These are phyloP conservation scores for Cantharis rufa DNA, from an alignment of 2,888 invertebrate species.

Conservation along the genomic window DNA sequence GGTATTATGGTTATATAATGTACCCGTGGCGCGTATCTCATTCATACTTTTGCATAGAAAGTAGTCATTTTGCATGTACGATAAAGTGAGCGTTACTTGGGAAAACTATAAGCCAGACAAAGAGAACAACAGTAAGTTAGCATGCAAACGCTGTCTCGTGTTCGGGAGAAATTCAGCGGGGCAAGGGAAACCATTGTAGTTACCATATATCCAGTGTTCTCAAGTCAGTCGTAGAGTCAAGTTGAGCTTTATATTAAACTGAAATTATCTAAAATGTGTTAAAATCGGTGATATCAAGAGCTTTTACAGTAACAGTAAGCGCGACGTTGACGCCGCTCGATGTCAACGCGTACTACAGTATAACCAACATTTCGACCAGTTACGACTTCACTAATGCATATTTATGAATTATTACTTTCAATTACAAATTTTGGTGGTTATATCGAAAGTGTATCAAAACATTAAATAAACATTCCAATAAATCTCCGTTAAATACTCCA, in stretches of 20 bases:
- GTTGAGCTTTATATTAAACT: slow-evolving; percentile 41
- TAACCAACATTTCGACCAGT: not conserved
- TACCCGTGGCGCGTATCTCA: slow-evolving; percentile 58
- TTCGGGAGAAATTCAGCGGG: slow-evolving; percentile 56
- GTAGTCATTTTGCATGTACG: slow-evolving; percentile 60
- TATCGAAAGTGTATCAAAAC: slow-evolving; percentile 3
- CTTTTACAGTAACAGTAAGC: slow-evolving; percentile 17
- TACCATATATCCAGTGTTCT: slow-evolving; percentile 59
- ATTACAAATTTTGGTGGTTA: slow-evolving; percentile 14
- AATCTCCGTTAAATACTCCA: not conserved
- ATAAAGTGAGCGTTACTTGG: slow-evolving; percentile 47
- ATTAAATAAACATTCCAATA: slow-evolving; percentile 2
- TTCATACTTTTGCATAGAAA: slow-evolving; percentile 67
- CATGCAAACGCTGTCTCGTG: slow-evolving; percentile 59
- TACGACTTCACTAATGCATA: slow-evolving; percentile 13
- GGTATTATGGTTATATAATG: slow-evolving; percentile 51
- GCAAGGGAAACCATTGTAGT: slow-evolving; percentile 55
- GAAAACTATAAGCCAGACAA: slow-evolving; percentile 43
- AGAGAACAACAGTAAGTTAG: slow-evolving; percentile 53
- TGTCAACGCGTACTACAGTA: slow-evolving; percentile 7
- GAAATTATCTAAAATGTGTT: slow-evolving; percentile 28
- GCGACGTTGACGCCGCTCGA: slow-evolving; percentile 17
- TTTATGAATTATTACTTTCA: slow-evolving; percentile 19
- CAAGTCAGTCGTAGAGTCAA: slow-evolving; percentile 56
- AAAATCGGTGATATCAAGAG: slow-evolving; percentile 23